phyloP scores from a whole-genome alignment of 2,797 vertebrate species.

The Parambassis ranga region DNA sequence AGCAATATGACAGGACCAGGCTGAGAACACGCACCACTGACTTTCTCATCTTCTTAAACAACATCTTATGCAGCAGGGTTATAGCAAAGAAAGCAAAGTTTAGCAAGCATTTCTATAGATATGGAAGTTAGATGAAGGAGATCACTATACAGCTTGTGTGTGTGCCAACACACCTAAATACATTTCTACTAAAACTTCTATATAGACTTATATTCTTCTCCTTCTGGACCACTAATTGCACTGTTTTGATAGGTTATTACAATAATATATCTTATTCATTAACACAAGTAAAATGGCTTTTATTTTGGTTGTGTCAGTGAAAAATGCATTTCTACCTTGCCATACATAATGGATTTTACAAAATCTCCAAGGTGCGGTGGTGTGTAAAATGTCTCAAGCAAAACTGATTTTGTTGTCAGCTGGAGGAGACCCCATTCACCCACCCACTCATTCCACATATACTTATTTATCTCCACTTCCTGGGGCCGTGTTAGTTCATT shows the following conservation, averaged over 20 bases:
- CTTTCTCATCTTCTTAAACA: slow-evolving; percentile 31
- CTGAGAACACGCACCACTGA: slow-evolving; percentile 34
- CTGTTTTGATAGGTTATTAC: too few relatives aligned
- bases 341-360: slow-evolving; percentile 14
- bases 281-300: too few relatives aligned
- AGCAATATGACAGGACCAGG: slow-evolving; percentile 77
- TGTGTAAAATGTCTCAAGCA: slow-evolving; percentile 19
- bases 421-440: slow-evolving; percentile 56
- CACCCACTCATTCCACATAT: slow-evolving; percentile 63
- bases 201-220: too few relatives aligned
- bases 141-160: too few relatives aligned
- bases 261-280: too few relatives aligned
- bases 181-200: too few relatives aligned
- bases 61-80: slow-evolving; percentile 1
- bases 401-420: slow-evolving; percentile 47
- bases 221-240: too few relatives aligned
- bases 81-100: slow-evolving; percentile 4
- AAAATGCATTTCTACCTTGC: background rate
- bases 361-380: slow-evolving; percentile 15
- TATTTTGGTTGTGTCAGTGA: background rate
- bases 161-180: background rate
- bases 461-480: slow-evolving; percentile 77
- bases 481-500: slow-evolving; percentile 71
- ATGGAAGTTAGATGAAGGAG: background rate
- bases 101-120: background rate